phyloP scores from a whole-genome alignment of 2,888 invertebrate genomes.

The Neria commutata region DNA sequence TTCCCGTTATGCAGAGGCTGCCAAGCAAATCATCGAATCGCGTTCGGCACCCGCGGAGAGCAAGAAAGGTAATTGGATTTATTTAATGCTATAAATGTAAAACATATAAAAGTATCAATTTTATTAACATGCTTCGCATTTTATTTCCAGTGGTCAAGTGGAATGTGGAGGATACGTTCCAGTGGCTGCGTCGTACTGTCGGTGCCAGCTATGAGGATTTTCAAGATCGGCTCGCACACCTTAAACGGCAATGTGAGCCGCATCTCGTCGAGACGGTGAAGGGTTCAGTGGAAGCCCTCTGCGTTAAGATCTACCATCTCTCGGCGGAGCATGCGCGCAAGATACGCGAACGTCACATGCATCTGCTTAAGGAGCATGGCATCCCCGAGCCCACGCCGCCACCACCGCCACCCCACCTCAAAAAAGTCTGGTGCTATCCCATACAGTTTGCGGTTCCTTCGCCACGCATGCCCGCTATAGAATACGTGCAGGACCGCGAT shows the following conservation, averaged over 20 bases:
- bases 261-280: slow-evolving; percentile 94
- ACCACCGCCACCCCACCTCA: slow-evolving; percentile 72
- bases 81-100: no score
- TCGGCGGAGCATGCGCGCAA: slow-evolving; percentile 92
- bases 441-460: slow-evolving; percentile 87
- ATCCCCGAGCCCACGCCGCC: slow-evolving; percentile 73
- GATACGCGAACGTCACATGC: slow-evolving; percentile 84
- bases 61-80: no score
- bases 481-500: slow-evolving; percentile 85
- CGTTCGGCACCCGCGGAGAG: slow-evolving; percentile 91
- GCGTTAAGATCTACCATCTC: slow-evolving; percentile 89
- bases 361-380: slow-evolving; percentile 85
- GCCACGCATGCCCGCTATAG: slow-evolving; percentile 83
- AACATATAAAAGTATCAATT: no score
- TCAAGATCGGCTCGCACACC: slow-evolving; percentile 77
- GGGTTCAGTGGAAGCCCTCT: slow-evolving; percentile 93
- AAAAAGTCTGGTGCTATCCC: slow-evolving; percentile 96
- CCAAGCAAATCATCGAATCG: slow-evolving; percentile 95
- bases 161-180: slow-evolving; percentile 98
- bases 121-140: no score
- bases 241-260: slow-evolving; percentile 94
- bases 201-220: slow-evolving; percentile 95
- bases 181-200: slow-evolving; percentile 90
- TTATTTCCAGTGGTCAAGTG: slow-evolving; percentile 98
- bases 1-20: slow-evolving; percentile 92